phyloP scores from a whole-genome alignment of 2,113 vertebrate species.

The Coracopsis vasa region DNA sequence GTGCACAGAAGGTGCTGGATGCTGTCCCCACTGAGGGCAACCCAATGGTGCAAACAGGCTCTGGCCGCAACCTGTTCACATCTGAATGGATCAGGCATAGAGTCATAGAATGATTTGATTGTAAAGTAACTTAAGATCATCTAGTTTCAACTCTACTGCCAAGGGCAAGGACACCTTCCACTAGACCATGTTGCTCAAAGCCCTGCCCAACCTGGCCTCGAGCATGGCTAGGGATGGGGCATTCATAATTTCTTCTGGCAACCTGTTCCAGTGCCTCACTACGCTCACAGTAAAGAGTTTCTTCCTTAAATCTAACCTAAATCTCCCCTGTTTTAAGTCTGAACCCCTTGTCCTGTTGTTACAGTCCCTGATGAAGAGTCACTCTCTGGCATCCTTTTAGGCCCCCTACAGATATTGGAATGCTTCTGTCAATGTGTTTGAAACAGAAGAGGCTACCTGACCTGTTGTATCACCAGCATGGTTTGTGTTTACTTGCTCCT shows the following conservation, averaged over 20 bases:
- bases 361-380: background rate
- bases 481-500: background rate
- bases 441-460: background rate
- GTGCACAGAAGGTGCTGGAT: background rate
- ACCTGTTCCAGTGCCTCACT: background rate
- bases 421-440: background rate
- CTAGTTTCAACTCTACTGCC: background rate
- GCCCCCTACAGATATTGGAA: background rate
- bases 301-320: background rate
- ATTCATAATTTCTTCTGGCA: background rate
- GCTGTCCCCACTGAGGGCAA: background rate
- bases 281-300: background rate
- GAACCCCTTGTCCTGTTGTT: background rate
- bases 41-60: accelerated
- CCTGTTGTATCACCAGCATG: background rate
- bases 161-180: background rate
- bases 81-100: background rate
- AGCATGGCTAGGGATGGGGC: background rate
- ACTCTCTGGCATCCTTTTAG: background rate
- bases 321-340: background rate
- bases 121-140: background rate
- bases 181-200: background rate
- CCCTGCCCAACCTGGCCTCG: background rate
- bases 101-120: background rate
- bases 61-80: background rate